Conservation (phyloP, 2,888 invertebrate species). For the Pollenia amentaria region DNA sequence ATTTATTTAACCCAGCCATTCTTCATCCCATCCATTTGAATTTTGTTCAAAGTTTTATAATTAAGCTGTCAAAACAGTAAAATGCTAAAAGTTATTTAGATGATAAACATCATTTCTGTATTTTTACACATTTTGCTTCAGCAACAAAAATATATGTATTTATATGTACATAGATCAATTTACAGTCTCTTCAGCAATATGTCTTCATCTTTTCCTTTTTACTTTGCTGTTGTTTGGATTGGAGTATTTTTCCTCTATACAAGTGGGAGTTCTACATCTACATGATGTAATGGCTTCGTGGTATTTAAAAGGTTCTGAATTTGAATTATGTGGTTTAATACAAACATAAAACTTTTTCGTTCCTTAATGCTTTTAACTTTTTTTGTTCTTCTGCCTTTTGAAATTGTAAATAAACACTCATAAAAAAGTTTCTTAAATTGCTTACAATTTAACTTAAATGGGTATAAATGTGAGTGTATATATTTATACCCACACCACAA, state of each 20-base stretch:
- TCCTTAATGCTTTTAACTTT: conserved; percentile 2
- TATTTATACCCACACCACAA: no score
- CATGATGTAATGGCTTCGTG: conserved; percentile 48
- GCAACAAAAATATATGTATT: no score
- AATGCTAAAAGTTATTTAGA: conserved; percentile 54
- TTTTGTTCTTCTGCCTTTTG: conserved; percentile 14
- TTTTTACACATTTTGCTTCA: background rate
- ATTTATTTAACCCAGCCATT: conserved; percentile 21
- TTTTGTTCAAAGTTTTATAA: conserved; percentile 58
- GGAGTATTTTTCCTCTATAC: conserved; percentile 3
- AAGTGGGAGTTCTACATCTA: background rate
- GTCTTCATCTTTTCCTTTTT: conserved; percentile 41
- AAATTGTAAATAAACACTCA: conserved; percentile 44
- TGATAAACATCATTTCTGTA: conserved; percentile 6
- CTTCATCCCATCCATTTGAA: conserved; percentile 29
- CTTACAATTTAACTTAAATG: conserved; percentile 60
- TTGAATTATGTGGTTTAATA: conserved; percentile 59
- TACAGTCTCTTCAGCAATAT: conserved; percentile 10
- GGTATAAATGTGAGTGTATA: conserved; percentile 6
- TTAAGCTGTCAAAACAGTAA: conserved; percentile 66
- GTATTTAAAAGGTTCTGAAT: conserved; percentile 60
- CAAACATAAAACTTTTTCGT: conserved; percentile 33
- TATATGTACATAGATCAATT: conserved; percentile 13
- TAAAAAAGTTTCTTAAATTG: conserved; percentile 60
- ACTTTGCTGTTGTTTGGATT: conserved; percentile 19